phyloP scores from a whole-genome alignment of 2,113 vertebrate genomes.

The Sinosuthora webbiana region DNA sequence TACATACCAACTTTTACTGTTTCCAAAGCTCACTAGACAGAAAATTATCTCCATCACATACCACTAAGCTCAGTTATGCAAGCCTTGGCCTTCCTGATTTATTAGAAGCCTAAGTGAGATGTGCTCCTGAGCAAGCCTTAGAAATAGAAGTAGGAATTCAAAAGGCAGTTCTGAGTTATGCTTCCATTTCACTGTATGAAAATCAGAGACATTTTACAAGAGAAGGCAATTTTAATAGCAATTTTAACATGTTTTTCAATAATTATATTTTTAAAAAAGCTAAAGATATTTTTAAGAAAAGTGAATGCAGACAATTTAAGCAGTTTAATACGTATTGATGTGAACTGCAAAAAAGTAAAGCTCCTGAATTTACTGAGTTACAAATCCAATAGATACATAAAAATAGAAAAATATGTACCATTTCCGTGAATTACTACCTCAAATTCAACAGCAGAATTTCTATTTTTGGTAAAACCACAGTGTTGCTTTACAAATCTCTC shows the following conservation, averaged over 20 bases:
- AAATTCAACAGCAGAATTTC: not conserved
- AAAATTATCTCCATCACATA: not conserved
- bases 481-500: not conserved
- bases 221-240: not conserved
- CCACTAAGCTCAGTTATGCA: not conserved
- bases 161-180: not conserved
- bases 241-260: not conserved
- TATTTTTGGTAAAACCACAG: not conserved
- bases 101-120: not conserved
- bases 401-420: fast-evolving
- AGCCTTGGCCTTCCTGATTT: not conserved
- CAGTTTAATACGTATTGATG: not conserved
- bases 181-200: not conserved
- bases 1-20: not conserved
- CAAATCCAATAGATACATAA: not conserved
- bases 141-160: not conserved
- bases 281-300: not conserved
- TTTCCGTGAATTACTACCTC: not conserved
- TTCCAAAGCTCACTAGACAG: not conserved
- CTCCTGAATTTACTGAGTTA: not conserved
- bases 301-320: not conserved
- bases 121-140: not conserved
- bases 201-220: not conserved
- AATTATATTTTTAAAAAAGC: not conserved
- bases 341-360: not conserved